phyloP scores from a whole-genome alignment of 2,888 invertebrate genomes.

The Hirtodrosophila duncani region DNA sequence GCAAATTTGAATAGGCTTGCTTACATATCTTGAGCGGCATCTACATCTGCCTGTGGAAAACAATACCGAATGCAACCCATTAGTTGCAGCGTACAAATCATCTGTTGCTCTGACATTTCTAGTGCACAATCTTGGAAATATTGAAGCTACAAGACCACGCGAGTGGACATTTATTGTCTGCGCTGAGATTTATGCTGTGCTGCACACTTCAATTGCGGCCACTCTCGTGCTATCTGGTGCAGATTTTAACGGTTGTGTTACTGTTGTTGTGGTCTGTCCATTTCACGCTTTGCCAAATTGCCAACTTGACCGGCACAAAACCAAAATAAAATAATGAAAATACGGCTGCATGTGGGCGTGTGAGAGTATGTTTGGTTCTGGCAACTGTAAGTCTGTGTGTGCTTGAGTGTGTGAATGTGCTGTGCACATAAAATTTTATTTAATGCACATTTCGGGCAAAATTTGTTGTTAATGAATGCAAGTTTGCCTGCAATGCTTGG shows the following conservation, averaged over 20 bases:
- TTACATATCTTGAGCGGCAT: too few species aligned
- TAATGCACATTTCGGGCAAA: slow-evolving; percentile 67
- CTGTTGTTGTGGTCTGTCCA: slow-evolving; percentile 43
- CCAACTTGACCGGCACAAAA: slow-evolving; percentile 65
- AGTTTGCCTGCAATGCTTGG: slow-evolving; percentile 40
- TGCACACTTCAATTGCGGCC: slow-evolving; percentile 32
- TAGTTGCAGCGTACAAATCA: slow-evolving; percentile 25
- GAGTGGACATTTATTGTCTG: slow-evolving; percentile 27
- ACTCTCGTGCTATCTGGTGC: slow-evolving; percentile 33
- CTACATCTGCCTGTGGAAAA: too few species aligned
- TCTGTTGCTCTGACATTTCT: slow-evolving; percentile 33
- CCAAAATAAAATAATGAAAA: slow-evolving; percentile 39
- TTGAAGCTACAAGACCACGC: slow-evolving; percentile 1
- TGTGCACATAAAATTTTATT: slow-evolving; percentile 65
- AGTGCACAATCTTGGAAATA: slow-evolving; percentile 34
- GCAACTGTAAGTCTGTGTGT: slow-evolving; percentile 10
- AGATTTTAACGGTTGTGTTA: slow-evolving; percentile 23
- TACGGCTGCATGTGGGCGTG: slow-evolving; percentile 22
- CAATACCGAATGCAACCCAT: too few species aligned
- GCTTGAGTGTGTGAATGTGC: slow-evolving; percentile 2
- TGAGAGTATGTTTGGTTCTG: slow-evolving; percentile 3
- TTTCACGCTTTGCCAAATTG: slow-evolving; percentile 72
- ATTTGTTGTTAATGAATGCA: slow-evolving; percentile 69
- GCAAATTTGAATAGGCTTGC: too few species aligned
- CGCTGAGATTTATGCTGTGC: slow-evolving; percentile 35